Conservation (phyloP, 1,140 invertebrate genomes). For the Trichonephila clavata region DNA sequence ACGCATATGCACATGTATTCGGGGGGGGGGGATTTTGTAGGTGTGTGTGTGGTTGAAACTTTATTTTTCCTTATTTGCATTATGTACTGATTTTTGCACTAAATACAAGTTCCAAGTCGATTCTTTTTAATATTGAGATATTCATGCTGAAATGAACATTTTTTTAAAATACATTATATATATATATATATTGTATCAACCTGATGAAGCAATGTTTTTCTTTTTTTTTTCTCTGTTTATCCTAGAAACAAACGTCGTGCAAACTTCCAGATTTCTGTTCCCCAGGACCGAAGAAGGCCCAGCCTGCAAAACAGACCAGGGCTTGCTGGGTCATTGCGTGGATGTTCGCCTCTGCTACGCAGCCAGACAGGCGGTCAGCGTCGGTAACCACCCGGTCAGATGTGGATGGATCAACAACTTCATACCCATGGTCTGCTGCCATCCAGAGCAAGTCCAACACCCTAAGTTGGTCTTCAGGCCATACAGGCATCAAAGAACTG, state of each 20-base stretch:
- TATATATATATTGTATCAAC: too few species aligned
- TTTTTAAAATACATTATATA: too few species aligned
- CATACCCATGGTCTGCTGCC: conserved; percentile 65
- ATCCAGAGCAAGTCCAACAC: conserved; percentile 68
- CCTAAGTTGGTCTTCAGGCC: conserved; percentile 42
- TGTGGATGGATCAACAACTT: conserved; percentile 66
- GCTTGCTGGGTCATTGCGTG: conserved; percentile 12
- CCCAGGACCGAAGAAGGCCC: background rate
- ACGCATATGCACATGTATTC: too few species aligned
- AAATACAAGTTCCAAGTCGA: too few species aligned
- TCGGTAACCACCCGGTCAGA: conserved; percentile 39
- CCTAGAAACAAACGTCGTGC: conserved; percentile 34
- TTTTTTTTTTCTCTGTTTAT: background rate
- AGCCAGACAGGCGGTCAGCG: conserved; percentile 15
- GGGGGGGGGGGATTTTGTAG: too few species aligned
- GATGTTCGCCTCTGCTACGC: conserved; percentile 54
- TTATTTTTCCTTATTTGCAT: too few species aligned
- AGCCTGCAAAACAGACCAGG: conserved; percentile 54
- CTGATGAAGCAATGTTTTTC: too few species aligned
- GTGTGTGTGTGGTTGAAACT: too few species aligned
- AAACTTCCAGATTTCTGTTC: conserved; percentile 35
- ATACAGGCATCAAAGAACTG: background rate
- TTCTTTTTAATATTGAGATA: too few species aligned
- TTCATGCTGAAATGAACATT: too few species aligned
- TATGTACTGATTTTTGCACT: too few species aligned